Evolutionary conservation across 2,797 vertebrate species (phyloP), one percentile per base, ranked within the genome.

Genomic region (Esox lucius): DNA sequence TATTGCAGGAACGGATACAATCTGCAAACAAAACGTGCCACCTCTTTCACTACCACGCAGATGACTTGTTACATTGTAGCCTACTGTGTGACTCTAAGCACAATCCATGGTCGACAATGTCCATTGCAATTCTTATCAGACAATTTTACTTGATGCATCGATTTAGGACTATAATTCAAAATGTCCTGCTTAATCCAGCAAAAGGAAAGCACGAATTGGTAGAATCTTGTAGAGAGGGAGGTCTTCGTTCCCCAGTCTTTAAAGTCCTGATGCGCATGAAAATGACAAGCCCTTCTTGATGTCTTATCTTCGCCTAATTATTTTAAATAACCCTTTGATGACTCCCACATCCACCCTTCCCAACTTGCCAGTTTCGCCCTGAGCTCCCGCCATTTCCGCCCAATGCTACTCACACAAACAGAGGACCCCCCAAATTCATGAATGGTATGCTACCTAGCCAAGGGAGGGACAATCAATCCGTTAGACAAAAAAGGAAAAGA

Each of bases 351-450:
- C 75, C 83, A 78, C 83, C 85, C 84, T 83, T 75, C 76, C 74
- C 83, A 86, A 92, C 87, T 87, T 90, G 90, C 87, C 91, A 90
- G 90, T 91, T 90, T 90, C 77, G 88, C 87, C 80, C 87, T 80
- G 85, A 83, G 91, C 91, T 92, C 87, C 91, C 91, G 92, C 91
- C 91, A 91, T 93, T 93, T 93, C 91, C 90, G 88, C 90, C 87
- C 87, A 87, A 92, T 91, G 91, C 92, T 91, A 91, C 93, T 91
- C 89, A 78, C 77, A 83, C 75, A 83, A 74, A 81, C 77, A 84
- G 88, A 79, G 88, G 85, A 86, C 80, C 86, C 81, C 85, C 82
- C 85, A 86, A 86, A 86, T 89, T 84, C 92, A 90, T 86, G 92
- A 93, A 94, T 93, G 93, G 93, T 94, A 90, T 46, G 42, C 42